phyloP scores from a whole-genome alignment of 2,888 invertebrate species.

The Andrena hattorfiana region DNA sequence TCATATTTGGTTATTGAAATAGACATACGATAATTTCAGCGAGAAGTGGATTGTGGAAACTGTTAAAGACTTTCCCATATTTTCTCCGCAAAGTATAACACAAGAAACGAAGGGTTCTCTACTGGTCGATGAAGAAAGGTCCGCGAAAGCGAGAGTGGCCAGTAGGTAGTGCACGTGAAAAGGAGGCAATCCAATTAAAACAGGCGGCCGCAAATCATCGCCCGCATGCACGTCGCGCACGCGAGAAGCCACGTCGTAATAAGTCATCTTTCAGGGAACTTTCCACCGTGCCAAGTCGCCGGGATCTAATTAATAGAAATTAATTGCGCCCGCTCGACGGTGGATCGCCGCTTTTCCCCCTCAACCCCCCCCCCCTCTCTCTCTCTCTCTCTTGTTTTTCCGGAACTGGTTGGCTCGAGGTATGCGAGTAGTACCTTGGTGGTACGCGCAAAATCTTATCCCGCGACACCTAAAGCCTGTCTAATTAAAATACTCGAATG shows the following conservation, averaged over 20 bases:
- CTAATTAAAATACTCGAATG: conserved; percentile 52
- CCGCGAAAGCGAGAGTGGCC: conserved; percentile 68
- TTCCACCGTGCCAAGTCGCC: conserved; percentile 55
- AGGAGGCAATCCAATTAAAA: conserved; percentile 67
- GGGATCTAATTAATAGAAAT: conserved; percentile 70
- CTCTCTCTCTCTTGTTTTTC: conserved; percentile 8
- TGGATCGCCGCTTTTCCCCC: conserved; percentile 1
- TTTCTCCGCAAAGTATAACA: too few species aligned
- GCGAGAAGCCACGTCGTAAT: conserved; percentile 44
- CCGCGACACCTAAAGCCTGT: conserved; percentile 33
- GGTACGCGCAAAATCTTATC: conserved; percentile 21
- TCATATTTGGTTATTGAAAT: too few species aligned
- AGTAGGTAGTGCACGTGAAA: conserved; percentile 46
- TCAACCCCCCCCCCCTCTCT: conserved; percentile 1
- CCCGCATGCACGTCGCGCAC: conserved; percentile 36
- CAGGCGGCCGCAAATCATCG: conserved; percentile 64
- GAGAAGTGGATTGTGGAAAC: too few species aligned
- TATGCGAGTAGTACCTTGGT: neutral
- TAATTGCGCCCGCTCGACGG: conserved; percentile 56
- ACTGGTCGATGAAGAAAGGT: conserved; percentile 31
- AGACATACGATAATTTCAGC: too few species aligned
- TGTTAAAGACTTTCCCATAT: too few species aligned
- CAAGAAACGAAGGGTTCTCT: conserved; percentile 26
- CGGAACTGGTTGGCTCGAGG: neutral
- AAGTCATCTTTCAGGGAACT: conserved; percentile 68